A percentile compares a stretch with the other conserved stretches of the same genome.
These are phyloP conservation scores for Lepus timidus DNA, from an alignment of 2,113 vertebrate genomes.

Conservation along the genomic window DNA sequence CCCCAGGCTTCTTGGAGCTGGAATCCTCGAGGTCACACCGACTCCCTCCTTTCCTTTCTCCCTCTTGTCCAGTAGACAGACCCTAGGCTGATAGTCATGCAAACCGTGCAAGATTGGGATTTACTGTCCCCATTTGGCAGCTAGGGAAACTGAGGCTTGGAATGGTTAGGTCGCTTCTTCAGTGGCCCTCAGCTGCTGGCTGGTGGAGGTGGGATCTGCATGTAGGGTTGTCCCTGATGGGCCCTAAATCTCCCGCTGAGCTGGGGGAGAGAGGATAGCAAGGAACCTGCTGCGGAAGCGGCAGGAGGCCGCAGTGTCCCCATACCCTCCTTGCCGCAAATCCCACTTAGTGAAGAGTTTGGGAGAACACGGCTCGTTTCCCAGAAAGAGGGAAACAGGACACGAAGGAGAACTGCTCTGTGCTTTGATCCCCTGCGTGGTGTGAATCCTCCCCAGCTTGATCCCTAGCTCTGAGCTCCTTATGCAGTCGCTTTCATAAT, in stretches of 20 bases:
- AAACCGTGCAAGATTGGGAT: background rate
- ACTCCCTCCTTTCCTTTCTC: background rate
- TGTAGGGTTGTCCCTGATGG: background rate
- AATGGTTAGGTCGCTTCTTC: background rate
- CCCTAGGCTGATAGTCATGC: background rate
- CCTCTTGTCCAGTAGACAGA: background rate
- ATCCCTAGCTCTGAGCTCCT: background rate
- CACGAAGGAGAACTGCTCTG: background rate
- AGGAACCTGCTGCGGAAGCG: background rate
- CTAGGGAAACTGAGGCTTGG: background rate
- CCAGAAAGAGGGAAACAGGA: background rate
- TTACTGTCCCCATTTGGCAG: background rate
- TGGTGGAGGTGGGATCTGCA: background rate
- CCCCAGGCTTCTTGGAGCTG: constrained; percentile 4
- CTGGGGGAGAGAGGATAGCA: background rate
- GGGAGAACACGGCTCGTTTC: background rate
- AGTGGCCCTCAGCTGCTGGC: background rate
- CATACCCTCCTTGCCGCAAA: too few relatives aligned
- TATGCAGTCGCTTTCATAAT: background rate
- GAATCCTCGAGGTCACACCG: background rate
- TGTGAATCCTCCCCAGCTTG: background rate
- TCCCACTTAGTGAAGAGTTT: background rate
- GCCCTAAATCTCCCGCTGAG: background rate
- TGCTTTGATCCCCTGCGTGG: background rate
- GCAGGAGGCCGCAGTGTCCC: background rate